Evolutionary conservation across 2,888 invertebrate species (phyloP).

Genomic region (Deilephila elpenor): DNA sequence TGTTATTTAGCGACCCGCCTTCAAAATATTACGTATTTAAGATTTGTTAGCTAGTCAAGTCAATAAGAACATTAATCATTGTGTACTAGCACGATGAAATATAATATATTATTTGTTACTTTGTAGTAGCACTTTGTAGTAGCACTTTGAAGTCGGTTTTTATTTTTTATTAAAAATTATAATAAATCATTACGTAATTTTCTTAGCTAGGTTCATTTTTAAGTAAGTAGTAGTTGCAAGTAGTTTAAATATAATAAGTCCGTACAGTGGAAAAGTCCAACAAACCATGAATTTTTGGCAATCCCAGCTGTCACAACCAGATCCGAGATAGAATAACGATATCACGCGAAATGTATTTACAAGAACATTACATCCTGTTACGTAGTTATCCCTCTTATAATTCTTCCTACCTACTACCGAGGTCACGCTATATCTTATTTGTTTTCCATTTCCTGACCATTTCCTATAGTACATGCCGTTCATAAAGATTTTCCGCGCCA

Average conservation of each 20-base stretch:
- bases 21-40: too few species aligned
- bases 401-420: conserved; percentile 30
- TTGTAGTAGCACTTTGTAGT: too few species aligned
- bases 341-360: conserved; percentile 24
- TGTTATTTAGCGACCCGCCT: too few species aligned
- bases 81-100: too few species aligned
- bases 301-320: conserved; percentile 11
- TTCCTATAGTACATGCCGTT: conserved; percentile 52
- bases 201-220: too few species aligned
- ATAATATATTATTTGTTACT: too few species aligned
- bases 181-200: too few species aligned
- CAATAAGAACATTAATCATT: too few species aligned
- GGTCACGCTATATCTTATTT: conserved; percentile 53
- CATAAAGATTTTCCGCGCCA: conserved; percentile 68
- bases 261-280: neutral
- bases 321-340: conserved; percentile 21
- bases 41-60: too few species aligned
- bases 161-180: too few species aligned
- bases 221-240: too few species aligned
- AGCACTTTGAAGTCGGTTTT: too few species aligned
- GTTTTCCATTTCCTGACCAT: conserved; percentile 56
- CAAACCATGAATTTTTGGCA: conserved; percentile 18
- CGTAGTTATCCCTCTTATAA: conserved; percentile 25
- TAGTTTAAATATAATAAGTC: neutral
- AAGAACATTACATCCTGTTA: conserved; percentile 23